A percentile compares a stretch with the other conserved stretches of the same genome.
These are phyloP conservation scores for Anneissia japonica DNA, from an alignment of 35 echinoderm and acorn worm species.

Conservation along the genomic window DNA sequence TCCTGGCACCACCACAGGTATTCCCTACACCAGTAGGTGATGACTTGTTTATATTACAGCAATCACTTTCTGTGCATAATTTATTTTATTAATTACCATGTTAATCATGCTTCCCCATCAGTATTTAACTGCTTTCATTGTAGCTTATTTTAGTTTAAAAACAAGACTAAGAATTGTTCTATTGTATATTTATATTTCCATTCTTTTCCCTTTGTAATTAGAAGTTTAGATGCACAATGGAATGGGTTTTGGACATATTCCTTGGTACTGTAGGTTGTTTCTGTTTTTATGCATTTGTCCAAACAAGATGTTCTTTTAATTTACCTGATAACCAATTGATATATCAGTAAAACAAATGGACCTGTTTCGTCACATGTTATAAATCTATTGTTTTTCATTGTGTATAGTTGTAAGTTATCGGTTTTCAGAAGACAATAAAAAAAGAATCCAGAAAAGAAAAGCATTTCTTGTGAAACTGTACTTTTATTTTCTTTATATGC, in stretches of 20 bases:
- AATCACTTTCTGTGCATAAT: no score
- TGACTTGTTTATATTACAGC: no score
- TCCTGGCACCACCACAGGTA: no score
- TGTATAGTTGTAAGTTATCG: neutral
- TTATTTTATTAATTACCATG: neutral
- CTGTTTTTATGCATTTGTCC: no score
- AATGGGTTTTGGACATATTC: neutral
- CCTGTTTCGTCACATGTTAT: neutral
- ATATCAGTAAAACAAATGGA: neutral
- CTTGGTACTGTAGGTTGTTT: neutral
- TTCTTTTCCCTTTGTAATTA: neutral
- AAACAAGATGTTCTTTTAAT: neutral
- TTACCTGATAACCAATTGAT: neutral
- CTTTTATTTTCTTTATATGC: no score
- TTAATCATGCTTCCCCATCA: neutral
- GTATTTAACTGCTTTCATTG: neutral
- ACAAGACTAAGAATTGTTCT: no score
- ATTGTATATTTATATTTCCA: neutral
- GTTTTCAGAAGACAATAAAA: neutral
- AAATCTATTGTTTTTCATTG: neutral
- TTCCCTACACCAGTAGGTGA: no score
- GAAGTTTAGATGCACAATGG: neutral
- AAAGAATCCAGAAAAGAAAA: neutral
- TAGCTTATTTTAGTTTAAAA: no score
- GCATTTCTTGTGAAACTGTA: neutral